These are phyloP conservation scores for Notiomystis cincta DNA, from an alignment of 2,113 vertebrate species.

Conservation along the genomic window DNA sequence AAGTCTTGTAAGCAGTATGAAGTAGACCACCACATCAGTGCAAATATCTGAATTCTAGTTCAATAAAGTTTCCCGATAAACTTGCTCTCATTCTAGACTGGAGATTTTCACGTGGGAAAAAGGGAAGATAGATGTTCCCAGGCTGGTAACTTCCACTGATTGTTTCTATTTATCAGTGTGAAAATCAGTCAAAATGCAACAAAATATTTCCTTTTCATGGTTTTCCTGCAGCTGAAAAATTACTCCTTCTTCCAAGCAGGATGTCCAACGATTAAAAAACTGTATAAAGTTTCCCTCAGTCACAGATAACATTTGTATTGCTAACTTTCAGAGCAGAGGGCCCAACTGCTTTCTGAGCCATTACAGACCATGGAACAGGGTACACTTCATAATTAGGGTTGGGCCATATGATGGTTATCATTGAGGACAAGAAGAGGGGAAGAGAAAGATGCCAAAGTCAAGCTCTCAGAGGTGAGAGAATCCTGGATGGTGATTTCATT, in stretches of 20 bases:
- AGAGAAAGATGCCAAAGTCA: neutral
- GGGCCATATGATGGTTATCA: neutral
- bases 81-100: neutral
- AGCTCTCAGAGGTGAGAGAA: neutral
- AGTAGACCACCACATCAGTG: neutral
- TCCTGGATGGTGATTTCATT: neutral
- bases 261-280: neutral
- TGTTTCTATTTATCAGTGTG: neutral
- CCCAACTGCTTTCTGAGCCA: neutral
- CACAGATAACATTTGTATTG: neutral
- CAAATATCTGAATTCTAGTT: neutral
- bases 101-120: slow-evolving; percentile 19
- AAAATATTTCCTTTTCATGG: slow-evolving; percentile 16
- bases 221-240: slow-evolving; percentile 20
- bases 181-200: neutral
- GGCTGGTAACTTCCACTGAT: neutral
- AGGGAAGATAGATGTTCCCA: neutral
- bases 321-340: neutral
- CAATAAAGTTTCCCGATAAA: neutral
- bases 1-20: neutral
- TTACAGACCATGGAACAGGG: neutral
- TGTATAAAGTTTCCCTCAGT: neutral
- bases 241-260: neutral
- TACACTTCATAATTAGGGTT: accelerated
- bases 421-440: neutral